phyloP scores from a whole-genome alignment of 2,797 vertebrate genomes.

The Clarias laeviceps region DNA sequence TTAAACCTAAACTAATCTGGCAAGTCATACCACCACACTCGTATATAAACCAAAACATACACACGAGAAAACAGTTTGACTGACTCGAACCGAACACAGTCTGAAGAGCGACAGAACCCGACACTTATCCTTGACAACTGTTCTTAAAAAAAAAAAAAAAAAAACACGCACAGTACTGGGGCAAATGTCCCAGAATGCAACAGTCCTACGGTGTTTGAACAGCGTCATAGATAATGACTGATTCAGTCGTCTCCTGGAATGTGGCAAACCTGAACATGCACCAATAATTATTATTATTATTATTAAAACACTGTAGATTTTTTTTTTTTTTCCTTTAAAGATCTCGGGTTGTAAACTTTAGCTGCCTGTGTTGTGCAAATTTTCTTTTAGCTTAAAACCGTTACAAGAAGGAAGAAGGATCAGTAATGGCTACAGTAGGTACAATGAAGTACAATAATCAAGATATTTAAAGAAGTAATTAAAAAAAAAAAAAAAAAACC shows the following conservation, averaged over 20 bases:
- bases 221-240: conserved; percentile 54
- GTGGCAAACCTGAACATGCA: conserved; percentile 68
- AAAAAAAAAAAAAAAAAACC: conserved; percentile 5
- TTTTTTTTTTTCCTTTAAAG: conserved; percentile 27
- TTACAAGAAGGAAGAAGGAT: conserved; percentile 19
- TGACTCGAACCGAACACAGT: conserved; percentile 50
- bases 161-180: conserved; percentile 16
- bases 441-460: conserved; percentile 26
- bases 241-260: conserved; percentile 68
- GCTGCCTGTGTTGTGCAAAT: conserved; percentile 69
- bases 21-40: conserved; percentile 57
- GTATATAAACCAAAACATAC: conserved; percentile 48
- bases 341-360: conserved; percentile 50
- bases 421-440: conserved; percentile 44
- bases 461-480: not conserved
- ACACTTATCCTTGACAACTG: conserved; percentile 48
- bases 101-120: not conserved
- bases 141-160: conserved; percentile 17
- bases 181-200: conserved; percentile 47
- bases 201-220: conserved; percentile 58
- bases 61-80: conserved; percentile 55
- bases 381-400: conserved; percentile 43
- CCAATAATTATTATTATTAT: conserved; percentile 18
- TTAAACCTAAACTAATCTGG: conserved; percentile 65
- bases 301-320: conserved; percentile 49